These are phyloP conservation scores for Ctenicera cuprea DNA, from an alignment of 2,888 invertebrate species.

Conservation along the genomic window DNA sequence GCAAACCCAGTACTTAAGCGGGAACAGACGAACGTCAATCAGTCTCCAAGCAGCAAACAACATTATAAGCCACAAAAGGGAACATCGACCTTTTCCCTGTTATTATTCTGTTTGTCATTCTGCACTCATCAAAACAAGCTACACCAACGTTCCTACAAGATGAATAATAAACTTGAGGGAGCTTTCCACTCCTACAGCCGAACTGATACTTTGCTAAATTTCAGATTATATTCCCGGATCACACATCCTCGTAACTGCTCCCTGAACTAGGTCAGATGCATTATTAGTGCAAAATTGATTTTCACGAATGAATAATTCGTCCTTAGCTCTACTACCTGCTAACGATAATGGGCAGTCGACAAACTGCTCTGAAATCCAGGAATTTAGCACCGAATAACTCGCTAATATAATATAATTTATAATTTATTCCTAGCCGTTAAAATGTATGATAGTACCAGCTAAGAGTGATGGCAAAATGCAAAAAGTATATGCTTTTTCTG, in stretches of 20 bases:
- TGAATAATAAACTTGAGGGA: constrained; percentile 22
- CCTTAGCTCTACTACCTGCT: constrained; percentile 35
- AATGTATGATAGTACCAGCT: no score
- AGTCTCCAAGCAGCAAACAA: constrained; percentile 24
- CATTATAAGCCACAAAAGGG: constrained; percentile 24
- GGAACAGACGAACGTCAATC: constrained; percentile 20
- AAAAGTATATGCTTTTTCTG: no score
- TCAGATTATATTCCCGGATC: constrained; percentile 36
- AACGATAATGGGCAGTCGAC: constrained; percentile 45
- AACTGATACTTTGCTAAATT: constrained; percentile 38
- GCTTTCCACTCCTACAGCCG: constrained; percentile 9
- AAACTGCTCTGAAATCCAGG: constrained; percentile 17
- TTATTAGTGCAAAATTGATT: constrained; percentile 56
- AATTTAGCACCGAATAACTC: constrained; percentile 17
- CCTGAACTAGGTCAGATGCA: constrained; percentile 55
- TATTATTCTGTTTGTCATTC: constrained; percentile 29
- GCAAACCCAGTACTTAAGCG: neutral
- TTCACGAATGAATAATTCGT: constrained; percentile 56
- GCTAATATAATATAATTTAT: neutral
- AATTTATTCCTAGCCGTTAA: no score
- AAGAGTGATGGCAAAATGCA: no score
- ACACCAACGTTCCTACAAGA: constrained; percentile 10
- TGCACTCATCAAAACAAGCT: constrained; percentile 29
- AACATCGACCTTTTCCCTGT: constrained; percentile 29
- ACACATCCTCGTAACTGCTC: constrained; percentile 38